These are phyloP conservation scores for Cephus cinctus DNA, from an alignment of 1,140 invertebrate genomes.

Conservation along the genomic window DNA sequence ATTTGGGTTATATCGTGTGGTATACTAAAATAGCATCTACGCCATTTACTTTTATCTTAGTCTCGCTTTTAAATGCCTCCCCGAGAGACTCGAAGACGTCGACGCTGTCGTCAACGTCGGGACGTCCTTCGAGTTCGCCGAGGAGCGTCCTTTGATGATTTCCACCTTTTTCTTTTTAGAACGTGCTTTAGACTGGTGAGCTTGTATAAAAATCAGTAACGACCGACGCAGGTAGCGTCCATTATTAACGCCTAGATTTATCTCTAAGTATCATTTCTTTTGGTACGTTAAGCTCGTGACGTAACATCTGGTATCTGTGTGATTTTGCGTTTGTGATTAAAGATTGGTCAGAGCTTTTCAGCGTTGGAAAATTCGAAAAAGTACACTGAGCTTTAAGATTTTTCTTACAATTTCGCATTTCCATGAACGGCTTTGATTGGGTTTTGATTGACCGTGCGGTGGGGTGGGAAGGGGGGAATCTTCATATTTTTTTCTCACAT, in stretches of 20 bases:
- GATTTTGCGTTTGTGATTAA: neutral
- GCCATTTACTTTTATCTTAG: neutral
- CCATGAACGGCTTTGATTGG: constrained; percentile 26
- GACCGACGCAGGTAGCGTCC: neutral
- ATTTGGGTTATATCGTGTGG: neutral
- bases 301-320: constrained; percentile 5
- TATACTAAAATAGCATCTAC: constrained; percentile 8
- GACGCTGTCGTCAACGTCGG: neutral
- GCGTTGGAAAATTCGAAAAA: neutral
- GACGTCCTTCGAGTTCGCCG: neutral
- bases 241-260: neutral
- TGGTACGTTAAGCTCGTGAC: constrained; percentile 34
- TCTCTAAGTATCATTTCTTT: constrained; percentile 11
- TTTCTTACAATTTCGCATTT: constrained; percentile 9
- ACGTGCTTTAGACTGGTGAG: neutral
- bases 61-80: constrained; percentile 3
- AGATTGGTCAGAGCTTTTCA: neutral
- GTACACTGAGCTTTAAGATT: too few relatives aligned
- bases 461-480: too few relatives aligned
- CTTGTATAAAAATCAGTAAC: neutral
- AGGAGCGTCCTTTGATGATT: neutral
- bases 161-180: neutral
- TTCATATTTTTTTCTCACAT: neutral
- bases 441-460: constrained; percentile 26
- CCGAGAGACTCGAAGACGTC: neutral